Base-by-base conservation (phyloP, 2,888 invertebrate species). In the Eucera pruinosa region DNA sequence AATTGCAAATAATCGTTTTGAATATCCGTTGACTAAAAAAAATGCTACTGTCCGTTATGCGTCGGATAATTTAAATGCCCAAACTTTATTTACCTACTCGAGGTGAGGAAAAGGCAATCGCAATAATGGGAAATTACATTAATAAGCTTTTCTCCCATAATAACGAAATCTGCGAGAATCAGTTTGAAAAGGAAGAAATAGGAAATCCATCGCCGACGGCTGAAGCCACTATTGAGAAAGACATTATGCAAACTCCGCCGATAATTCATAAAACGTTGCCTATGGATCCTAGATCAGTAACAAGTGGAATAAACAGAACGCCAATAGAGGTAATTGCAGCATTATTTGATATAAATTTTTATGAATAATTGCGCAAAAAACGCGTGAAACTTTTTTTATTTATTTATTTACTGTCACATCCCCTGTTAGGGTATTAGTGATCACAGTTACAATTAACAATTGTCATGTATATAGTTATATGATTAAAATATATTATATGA, bases 251-350 rank as follows among this genome's bases (percentile, higher is more conserved):
- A 18, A 90, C 90, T n/a, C 89, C 89, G 41, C 72, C 78, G 9
- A 57, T 78, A 30, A 47, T 66, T n/a, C 80, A 76, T 18, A 82
- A 67, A 76, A 83, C 72, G 54, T 45, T 86, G 11, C 18, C 82
- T 11, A 60, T 64, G 27, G 90, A 90, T 84, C 90, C 90, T 6
- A 84, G 90, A 70, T 90, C 90, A n/a, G 81, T 84, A 25, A 86
- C 89, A 13, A 54, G 79, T 41, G 90, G 87, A n/a, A 89, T 90
- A 48, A 27, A 39, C 7, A 82, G 90, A 50, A 90, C 90, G 25
- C 90, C 90, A 11, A 89, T 90, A 13, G 86, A 89, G 84, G 89
- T 89, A 75, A 78, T 64, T 65, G 15, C 0, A 5, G 25, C 6
- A 57, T 27, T 27, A 23, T 11, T 18, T 23, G 0, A 30, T 39